Evolutionary conservation across 2,888 invertebrate species (phyloP).

Genomic region (Teleiodes luculella): DNA sequence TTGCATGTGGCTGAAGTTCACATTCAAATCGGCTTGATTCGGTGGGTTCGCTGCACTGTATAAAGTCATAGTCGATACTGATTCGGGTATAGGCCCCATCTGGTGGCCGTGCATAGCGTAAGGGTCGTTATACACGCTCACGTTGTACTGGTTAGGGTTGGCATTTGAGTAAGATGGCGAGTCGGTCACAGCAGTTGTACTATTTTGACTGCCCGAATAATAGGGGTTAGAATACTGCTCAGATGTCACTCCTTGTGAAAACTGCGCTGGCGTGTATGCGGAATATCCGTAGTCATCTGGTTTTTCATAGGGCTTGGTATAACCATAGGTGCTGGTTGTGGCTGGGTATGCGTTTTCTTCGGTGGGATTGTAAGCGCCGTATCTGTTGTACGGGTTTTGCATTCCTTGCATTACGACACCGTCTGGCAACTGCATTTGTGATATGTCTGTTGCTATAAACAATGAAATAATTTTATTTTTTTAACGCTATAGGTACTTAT

Average conservation of each 20-base stretch:
- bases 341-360: constrained; percentile 46
- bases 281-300: constrained; percentile 53
- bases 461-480: neutral
- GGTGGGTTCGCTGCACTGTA: constrained; percentile 35
- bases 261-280: constrained; percentile 61
- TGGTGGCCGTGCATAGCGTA: constrained; percentile 32
- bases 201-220: constrained; percentile 55
- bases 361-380: constrained; percentile 40
- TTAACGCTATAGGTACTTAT: neutral
- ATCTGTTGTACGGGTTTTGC: constrained; percentile 50
- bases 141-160: constrained; percentile 18
- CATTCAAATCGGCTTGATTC: constrained; percentile 46
- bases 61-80: constrained; percentile 29
- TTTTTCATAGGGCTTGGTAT: constrained; percentile 49
- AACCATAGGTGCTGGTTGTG: constrained; percentile 42
- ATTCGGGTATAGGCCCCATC: constrained; percentile 40
- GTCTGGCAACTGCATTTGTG: constrained; percentile 59
- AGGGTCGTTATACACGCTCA: constrained; percentile 28
- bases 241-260: constrained; percentile 33
- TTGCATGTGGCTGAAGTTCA: constrained; percentile 63
- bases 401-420: constrained; percentile 53
- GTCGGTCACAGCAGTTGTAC: constrained; percentile 49
- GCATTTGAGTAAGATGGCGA: constrained; percentile 37
- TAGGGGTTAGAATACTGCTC: constrained; percentile 56
- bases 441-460: constrained; percentile 53